These are phyloP conservation scores for Zoanthus gigantus DNA, from an alignment of 92 coral and sea anemone genomes.

Conservation along the genomic window DNA sequence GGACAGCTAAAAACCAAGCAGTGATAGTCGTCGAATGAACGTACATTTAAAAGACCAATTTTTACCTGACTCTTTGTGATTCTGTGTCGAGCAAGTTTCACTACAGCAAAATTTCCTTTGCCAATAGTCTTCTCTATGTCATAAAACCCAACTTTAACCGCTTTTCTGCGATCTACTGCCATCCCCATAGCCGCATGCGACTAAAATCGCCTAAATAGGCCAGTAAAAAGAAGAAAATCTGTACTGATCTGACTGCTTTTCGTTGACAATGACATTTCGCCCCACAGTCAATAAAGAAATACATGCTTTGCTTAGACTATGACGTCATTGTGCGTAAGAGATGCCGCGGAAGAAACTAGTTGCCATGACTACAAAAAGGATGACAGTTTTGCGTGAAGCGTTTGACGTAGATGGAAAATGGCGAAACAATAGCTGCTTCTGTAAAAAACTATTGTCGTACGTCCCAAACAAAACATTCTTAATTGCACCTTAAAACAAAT, in stretches of 20 bases:
- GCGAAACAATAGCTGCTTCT: conserved; percentile 50
- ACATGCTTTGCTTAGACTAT: conserved; percentile 91
- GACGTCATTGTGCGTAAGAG: conserved; percentile 97
- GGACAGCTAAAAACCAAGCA: background rate
- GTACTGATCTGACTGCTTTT: conserved; percentile 71
- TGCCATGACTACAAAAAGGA: conserved; percentile 78
- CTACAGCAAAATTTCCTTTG: conserved; percentile 99
- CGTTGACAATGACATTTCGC: conserved; percentile 84
- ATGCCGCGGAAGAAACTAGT: conserved; percentile 89
- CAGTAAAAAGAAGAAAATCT: conserved; percentile 65
- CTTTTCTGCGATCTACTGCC: conserved; percentile 92
- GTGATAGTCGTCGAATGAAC: background rate
- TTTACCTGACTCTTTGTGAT: conserved; percentile 97
- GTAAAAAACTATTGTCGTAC: conserved; percentile 29
- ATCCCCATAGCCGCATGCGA: conserved; percentile 89
- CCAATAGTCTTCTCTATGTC: conserved; percentile 99
- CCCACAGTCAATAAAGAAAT: conserved; percentile 73
- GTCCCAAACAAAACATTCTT: conserved; percentile 51
- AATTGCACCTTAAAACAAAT: conserved; percentile 50
- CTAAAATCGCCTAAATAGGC: conserved; percentile 67
- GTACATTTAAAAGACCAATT: conserved; percentile 5
- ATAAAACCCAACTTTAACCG: conserved; percentile 96
- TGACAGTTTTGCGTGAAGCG: conserved; percentile 74
- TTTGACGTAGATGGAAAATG: conserved; percentile 70
- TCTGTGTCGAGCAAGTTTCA: conserved; percentile 96